Percentiles rank a stretch among this genome's conserved stretches.
Evolutionary conservation across 2,797 vertebrate genomes (phyloP).

Genomic region (Lates japonicus): DNA sequence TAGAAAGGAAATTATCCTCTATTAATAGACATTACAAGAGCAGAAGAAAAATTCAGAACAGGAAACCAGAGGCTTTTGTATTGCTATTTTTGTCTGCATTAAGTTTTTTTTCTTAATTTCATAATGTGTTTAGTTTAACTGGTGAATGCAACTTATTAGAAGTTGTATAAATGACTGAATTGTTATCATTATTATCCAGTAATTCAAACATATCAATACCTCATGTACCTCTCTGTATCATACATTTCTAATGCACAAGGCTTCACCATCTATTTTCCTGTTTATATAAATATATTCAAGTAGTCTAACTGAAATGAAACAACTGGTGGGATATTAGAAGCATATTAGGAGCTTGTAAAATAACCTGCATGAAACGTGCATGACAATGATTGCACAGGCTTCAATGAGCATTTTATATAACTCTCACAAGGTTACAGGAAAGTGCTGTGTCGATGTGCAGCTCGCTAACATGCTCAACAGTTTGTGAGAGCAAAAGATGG

Average conservation of each 20-base stretch:
- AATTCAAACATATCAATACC: neutral
- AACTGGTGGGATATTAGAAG: neutral
- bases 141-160: neutral
- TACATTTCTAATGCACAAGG: neutral
- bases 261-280: neutral
- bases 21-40: conserved; percentile 74
- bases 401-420: conserved; percentile 54
- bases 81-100: conserved; percentile 55
- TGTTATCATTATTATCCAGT: neutral
- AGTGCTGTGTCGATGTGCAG: neutral
- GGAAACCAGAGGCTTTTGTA: conserved; percentile 51
- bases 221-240: neutral
- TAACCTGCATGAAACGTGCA: neutral
- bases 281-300: neutral
- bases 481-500: neutral
- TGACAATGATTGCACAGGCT: conserved; percentile 44
- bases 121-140: neutral
- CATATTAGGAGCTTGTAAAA: neutral
- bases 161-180: conserved; percentile 2
- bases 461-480: neutral
- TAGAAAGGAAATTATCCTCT: conserved; percentile 77
- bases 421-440: conserved; percentile 55
- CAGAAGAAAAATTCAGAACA: conserved; percentile 55
- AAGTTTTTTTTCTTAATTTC: conserved; percentile 33
- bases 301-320: neutral